Percentiles rank a stretch among this genome's conserved stretches.
Evolutionary conservation across 2,888 invertebrate species (phyloP).

Genomic region (Scaptomyza polygonia): DNA sequence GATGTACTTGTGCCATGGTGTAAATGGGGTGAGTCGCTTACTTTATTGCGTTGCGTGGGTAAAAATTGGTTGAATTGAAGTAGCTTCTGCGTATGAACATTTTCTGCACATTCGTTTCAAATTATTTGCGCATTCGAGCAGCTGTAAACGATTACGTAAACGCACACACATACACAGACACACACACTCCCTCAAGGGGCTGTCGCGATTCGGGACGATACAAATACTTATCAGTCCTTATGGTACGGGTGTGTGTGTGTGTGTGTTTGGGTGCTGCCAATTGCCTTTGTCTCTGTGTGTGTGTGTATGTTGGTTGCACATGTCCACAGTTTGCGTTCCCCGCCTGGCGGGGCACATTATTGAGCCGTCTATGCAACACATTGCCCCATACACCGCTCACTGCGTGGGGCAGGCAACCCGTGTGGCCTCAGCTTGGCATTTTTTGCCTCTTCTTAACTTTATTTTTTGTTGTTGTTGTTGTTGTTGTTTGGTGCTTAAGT

Average conservation of each 20-base stretch:
- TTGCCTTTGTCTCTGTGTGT: conserved; percentile 48
- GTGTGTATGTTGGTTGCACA: conserved; percentile 60
- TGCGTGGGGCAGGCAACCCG: conserved; percentile 19
- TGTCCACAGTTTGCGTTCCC: conserved; percentile 52
- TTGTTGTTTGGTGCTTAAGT: conserved; percentile 73
- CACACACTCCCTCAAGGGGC: conserved; percentile 8
- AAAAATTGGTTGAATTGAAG: conserved; percentile 53
- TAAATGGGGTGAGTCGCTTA: conserved; percentile 29
- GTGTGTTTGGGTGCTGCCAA: conserved; percentile 59
- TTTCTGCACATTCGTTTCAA: conserved; percentile 71
- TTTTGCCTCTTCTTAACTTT: conserved; percentile 7
- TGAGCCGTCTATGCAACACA: conserved; percentile 78
- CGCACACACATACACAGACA: conserved; percentile 28
- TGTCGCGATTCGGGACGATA: conserved; percentile 56
- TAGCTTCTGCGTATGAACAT: conserved; percentile 68
- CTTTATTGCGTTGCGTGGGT: conserved; percentile 54
- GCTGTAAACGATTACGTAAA: conserved; percentile 82
- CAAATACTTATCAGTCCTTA: conserved; percentile 68
- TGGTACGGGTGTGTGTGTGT: conserved; percentile 18
- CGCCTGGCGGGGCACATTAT: conserved; percentile 67
- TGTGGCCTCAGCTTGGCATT: conserved; percentile 39
- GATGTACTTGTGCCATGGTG: conserved; percentile 27
- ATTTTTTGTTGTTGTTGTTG: conserved; percentile 40
- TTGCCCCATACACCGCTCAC: conserved; percentile 74
- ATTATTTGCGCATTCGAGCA: conserved; percentile 82